phyloP scores from a whole-genome alignment of 2,888 invertebrate genomes.

The Trachelus troglodyta region DNA sequence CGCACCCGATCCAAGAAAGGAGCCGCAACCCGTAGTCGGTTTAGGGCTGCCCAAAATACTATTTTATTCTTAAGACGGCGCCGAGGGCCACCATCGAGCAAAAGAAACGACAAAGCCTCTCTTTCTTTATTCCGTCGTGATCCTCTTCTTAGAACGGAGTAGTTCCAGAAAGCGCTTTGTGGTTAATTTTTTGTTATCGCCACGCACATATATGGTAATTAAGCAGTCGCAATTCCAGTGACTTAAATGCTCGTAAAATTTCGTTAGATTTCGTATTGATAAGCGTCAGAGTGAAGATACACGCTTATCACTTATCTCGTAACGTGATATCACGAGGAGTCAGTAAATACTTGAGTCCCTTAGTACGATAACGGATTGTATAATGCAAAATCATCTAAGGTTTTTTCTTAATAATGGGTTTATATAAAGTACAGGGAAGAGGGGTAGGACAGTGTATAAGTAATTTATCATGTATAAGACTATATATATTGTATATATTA shows the following conservation, averaged over 20 bases:
- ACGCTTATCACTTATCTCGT: background rate
- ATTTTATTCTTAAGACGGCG: slow-evolving; percentile 25
- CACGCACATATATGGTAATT: background rate
- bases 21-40: slow-evolving; percentile 10
- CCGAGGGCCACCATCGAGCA: slow-evolving; percentile 5
- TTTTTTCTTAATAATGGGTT: background rate
- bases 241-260: background rate
- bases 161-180: background rate
- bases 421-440: background rate
- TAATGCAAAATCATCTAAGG: background rate
- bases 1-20: slow-evolving; percentile 11
- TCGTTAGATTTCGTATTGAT: background rate
- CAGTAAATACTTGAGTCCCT: background rate
- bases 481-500: background rate
- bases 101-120: slow-evolving; percentile 16
- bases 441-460: background rate
- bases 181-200: background rate
- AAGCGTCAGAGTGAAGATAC: background rate
- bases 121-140: background rate
- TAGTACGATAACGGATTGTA: background rate
- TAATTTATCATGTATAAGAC: background rate
- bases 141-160: background rate
- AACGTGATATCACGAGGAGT: background rate
- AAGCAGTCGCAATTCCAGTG: background rate
- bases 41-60: slow-evolving; percentile 24